Conservation (phyloP, 2,888 invertebrate genomes). For the Mimas tiliae region DNA sequence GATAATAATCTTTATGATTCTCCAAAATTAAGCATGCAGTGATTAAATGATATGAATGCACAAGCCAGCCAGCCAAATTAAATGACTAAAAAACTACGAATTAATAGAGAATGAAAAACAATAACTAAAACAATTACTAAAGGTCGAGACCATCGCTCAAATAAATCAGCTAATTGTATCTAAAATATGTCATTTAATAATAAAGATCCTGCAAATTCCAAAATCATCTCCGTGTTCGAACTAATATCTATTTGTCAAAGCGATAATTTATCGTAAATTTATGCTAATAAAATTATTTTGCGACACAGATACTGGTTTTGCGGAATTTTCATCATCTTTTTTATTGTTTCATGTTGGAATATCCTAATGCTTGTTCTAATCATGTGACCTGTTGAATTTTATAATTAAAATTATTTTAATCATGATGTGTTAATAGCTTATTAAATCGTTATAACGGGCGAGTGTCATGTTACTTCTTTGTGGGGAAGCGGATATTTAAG, state of each 20-base stretch:
- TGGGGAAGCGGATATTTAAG: neutral
- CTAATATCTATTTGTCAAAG: slow-evolving; percentile 79
- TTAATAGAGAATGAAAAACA: too few species aligned
- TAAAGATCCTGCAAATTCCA: slow-evolving; percentile 64
- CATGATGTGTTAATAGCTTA: slow-evolving; percentile 6
- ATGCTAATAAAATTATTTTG: slow-evolving; percentile 75
- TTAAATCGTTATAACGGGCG: slow-evolving; percentile 1
- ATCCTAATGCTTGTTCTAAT: slow-evolving; percentile 46
- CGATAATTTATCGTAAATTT: slow-evolving; percentile 73
- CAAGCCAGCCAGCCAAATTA: too few species aligned
- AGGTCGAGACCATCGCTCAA: neutral
- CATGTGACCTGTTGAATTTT: slow-evolving; percentile 28
- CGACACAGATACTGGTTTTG: slow-evolving; percentile 69
- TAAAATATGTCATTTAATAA: slow-evolving; percentile 62
- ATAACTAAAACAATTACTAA: neutral
- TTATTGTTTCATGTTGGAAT: slow-evolving; percentile 72
- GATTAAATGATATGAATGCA: too few species aligned
- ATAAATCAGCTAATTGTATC: slow-evolving; percentile 31
- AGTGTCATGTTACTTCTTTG: slow-evolving; percentile 1
- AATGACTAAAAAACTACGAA: too few species aligned
- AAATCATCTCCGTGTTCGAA: slow-evolving; percentile 53
- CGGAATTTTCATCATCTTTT: slow-evolving; percentile 73
- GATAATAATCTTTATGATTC: too few species aligned
- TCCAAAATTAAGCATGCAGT: too few species aligned
- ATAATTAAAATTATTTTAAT: slow-evolving; percentile 24